Percentiles rank a stretch among this genome's conserved stretches.
phyloP scores from a whole-genome alignment of 2,797 vertebrate genomes.

The Antrozous pallidus region DNA sequence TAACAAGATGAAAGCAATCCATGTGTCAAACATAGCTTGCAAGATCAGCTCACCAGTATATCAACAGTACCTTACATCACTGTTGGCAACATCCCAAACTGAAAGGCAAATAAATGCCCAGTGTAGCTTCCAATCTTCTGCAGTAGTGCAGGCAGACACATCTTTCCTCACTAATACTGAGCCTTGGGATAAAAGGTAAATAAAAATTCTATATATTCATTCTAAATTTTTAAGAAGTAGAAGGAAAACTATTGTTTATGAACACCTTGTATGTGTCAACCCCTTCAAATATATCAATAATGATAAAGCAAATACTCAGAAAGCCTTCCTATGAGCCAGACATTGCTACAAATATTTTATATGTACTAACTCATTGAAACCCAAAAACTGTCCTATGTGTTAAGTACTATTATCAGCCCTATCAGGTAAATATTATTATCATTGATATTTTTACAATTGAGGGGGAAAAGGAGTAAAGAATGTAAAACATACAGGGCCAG shows the following conservation, averaged over 20 bases:
- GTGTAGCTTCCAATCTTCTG: constrained; percentile 34
- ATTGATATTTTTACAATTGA: neutral
- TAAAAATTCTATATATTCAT: neutral
- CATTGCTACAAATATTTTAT: neutral
- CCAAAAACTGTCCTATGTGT: neutral
- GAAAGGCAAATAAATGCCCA: constrained; percentile 62
- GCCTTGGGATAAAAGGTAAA: neutral
- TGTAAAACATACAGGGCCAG: neutral
- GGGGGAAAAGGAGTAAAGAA: neutral
- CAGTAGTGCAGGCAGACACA: neutral
- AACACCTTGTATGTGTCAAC: neutral
- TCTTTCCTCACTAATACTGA: neutral
- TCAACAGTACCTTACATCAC: constrained; percentile 52
- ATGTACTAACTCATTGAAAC: neutral
- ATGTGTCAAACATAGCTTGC: constrained; percentile 70
- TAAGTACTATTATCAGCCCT: neutral
- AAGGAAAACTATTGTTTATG: neutral
- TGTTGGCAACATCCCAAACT: constrained; percentile 59
- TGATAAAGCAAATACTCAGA: neutral
- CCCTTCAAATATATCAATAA: neutral
- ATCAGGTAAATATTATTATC: neutral
- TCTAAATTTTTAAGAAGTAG: constrained; percentile 4
- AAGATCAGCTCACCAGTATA: constrained; percentile 65
- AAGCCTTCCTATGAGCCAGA: neutral
- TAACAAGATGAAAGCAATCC: constrained; percentile 65